Base-by-base conservation (phyloP, 2,888 invertebrate genomes). In the Pseudococcus viburni region DNA sequence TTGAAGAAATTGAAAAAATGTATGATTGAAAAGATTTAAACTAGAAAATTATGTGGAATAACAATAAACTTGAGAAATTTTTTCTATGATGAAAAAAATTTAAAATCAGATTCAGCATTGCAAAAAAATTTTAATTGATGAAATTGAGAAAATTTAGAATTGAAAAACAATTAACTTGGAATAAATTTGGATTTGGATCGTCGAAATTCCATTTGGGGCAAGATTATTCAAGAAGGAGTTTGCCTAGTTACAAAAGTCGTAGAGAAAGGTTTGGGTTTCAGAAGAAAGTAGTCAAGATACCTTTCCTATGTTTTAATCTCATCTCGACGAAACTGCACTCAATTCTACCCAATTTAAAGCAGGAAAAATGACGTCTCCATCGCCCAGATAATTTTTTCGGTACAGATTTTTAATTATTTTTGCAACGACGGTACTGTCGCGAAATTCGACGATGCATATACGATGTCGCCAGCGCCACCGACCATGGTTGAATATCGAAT, bases 401-500 rank as follows among this genome's bases (percentile, higher is more conserved):
- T 59, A 2, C 26, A 5, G 59, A 5, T 59, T 59, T 59, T 59
- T 59, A 19, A 19, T 19, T 59, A 59, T 59, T 33, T 2, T 3
- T 59, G 19, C 59, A 11, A 59, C n/a, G 59, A 59, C 59, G 55
- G 17, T 5, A 15, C 3, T 12, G 51, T 59, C n/a, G 26, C 59
- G 59, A 59, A 8, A 5, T 55, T 55, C 59, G 59, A 59, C 59
- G 19, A 59, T 59, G 59, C 59, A 59, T 59, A 59, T n/a, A 59
- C 59, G 17, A 15, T 55, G 59, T 59, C n/a, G 7, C 15, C 19
- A n/a, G 5, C 19, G 59, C n/a, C 59, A 59, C 5, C 59, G 59
- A 59, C 59, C 59, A 59, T 7, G 9, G 19, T 73, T 33, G 12
- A 73, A 73, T 73, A 73, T 73, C 68, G 33, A 73, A 73, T 73